Conservation (phyloP, 2,888 invertebrate genomes). For the Allolobophora icterica region DNA sequence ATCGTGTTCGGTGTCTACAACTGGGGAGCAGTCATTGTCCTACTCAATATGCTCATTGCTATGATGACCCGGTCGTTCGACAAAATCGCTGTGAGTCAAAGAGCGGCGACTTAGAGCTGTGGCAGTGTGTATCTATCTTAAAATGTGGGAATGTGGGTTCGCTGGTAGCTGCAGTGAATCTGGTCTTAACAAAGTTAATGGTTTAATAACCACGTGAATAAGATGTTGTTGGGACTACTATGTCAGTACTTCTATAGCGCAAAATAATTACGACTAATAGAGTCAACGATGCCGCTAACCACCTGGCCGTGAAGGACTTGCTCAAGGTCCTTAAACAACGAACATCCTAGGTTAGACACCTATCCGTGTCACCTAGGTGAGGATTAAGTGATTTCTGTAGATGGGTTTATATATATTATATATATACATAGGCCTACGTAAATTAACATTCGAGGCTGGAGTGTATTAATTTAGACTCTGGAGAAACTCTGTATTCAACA, state of each 20-base stretch:
- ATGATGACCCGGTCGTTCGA: conserved; percentile 77
- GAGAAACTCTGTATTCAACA: no score
- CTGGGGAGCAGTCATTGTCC: conserved; percentile 49
- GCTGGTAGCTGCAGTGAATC: neutral
- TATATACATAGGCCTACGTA: no score
- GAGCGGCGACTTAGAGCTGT: neutral
- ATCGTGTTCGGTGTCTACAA: conserved; percentile 49
- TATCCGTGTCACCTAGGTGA: no score
- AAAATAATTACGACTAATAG: neutral
- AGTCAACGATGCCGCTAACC: neutral
- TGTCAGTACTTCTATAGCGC: neutral
- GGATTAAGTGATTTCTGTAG: no score
- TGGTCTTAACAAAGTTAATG: neutral
- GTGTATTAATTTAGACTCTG: no score
- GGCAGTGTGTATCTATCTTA: no score
- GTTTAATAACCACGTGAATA: neutral
- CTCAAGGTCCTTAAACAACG: no score
- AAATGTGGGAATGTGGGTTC: neutral
- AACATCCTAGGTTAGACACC: no score
- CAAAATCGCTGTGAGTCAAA: conserved; percentile 67
- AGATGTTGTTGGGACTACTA: neutral
- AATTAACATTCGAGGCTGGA: no score
- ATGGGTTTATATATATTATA: no score
- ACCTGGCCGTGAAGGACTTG: no score
- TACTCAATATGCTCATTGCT: conserved; percentile 73